Percentiles rank a stretch among this genome's conserved stretches.
phyloP scores from a whole-genome alignment of 35 echinoderm and acorn worm species.

The Diadema setosum region DNA sequence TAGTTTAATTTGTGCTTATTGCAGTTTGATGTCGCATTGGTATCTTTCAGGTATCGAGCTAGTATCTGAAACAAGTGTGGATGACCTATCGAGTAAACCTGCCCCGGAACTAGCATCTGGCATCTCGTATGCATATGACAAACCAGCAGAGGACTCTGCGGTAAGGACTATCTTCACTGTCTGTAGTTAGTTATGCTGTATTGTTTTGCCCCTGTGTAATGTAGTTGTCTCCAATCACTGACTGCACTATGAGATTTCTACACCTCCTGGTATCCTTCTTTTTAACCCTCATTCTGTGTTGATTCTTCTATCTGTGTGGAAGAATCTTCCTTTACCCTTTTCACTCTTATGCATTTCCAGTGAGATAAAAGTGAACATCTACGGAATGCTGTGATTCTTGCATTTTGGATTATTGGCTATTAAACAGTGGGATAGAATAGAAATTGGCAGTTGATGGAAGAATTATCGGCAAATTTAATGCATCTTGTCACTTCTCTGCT shows the following conservation, averaged over 20 bases:
- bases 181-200: neutral
- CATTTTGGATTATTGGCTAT: neutral
- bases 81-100: conserved; percentile 52
- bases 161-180: neutral
- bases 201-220: neutral
- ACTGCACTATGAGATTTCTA: neutral
- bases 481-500: no score
- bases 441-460: no score
- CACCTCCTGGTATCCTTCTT: neutral
- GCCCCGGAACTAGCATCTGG: conserved; percentile 66
- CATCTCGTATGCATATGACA: conserved; percentile 84
- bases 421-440: neutral
- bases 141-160: conserved; percentile 37
- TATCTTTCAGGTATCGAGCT: conserved; percentile 69
- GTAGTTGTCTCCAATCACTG: neutral
- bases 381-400: no score
- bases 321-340: neutral
- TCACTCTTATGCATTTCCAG: no score
- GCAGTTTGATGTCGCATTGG: no score
- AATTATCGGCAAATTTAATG: no score
- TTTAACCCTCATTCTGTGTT: neutral
- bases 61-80: conserved; percentile 80
- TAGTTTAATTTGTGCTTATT: neutral
- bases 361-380: no score
- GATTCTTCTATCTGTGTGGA: neutral